phyloP scores from a whole-genome alignment of 2,113 vertebrate genomes.

The Crotalus viridis region DNA sequence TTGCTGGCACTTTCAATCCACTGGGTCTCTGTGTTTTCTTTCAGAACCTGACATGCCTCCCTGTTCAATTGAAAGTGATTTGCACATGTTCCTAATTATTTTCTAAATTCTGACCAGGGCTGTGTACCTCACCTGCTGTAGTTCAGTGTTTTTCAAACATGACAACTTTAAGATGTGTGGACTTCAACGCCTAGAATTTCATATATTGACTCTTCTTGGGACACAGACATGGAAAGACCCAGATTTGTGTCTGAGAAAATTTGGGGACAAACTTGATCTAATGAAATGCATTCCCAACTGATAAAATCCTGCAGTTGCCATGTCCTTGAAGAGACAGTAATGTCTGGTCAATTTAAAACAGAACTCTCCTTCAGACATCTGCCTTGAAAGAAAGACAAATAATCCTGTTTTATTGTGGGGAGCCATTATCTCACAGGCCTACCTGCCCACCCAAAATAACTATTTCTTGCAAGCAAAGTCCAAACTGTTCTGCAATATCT shows the following conservation, averaged over 20 bases:
- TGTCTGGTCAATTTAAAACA: not conserved
- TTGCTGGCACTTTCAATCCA: not conserved
- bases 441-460: not conserved
- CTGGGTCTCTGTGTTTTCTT: not conserved
- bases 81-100: not conserved
- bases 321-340: not conserved
- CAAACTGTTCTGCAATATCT: not conserved
- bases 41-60: not conserved
- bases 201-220: not conserved
- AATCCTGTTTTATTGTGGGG: not conserved
- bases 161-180: not conserved
- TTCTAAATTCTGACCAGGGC: not conserved
- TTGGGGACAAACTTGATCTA: not conserved
- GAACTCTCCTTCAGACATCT: not conserved
- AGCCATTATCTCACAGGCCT: not conserved
- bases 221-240: not conserved
- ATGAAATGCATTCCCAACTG: not conserved
- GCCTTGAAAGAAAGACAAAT: not conserved
- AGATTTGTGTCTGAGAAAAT: not conserved
- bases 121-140: not conserved
- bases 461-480: not conserved
- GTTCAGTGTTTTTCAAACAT: not conserved
- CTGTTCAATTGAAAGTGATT: not conserved
- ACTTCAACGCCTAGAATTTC: not conserved
- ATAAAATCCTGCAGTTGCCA: not conserved